Conservation (phyloP, 2,888 invertebrate genomes). For the Aporophyla nigra region DNA sequence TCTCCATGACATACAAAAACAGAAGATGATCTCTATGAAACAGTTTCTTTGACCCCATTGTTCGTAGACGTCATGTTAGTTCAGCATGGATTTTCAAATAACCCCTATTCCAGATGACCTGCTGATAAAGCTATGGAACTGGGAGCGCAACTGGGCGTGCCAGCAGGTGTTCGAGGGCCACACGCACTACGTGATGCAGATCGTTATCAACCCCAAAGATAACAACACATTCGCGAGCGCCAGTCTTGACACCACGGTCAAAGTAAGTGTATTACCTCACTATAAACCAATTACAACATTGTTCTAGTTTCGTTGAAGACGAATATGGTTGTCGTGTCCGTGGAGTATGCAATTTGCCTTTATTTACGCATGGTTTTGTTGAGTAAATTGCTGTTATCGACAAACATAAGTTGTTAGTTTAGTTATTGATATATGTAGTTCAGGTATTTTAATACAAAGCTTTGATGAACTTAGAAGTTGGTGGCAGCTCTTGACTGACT, state of each 20-base stretch:
- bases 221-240: conserved; percentile 99
- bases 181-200: conserved; percentile 99
- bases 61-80: not conserved
- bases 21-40: not conserved
- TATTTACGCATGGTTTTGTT: not conserved
- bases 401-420: not conserved
- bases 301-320: not conserved
- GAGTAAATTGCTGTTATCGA: not conserved
- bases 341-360: not conserved
- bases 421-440: too few species aligned
- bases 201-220: conserved; percentile 99
- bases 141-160: conserved; percentile 99
- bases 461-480: not conserved
- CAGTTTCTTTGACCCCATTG: not conserved
- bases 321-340: not conserved
- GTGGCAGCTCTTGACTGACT: not conserved
- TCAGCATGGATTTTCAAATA: not conserved
- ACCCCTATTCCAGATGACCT: conserved; percentile 95
- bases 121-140: conserved; percentile 99
- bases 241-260: conserved; percentile 99
- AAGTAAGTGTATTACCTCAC: conserved; percentile 86
- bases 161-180: conserved; percentile 99
- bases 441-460: not conserved
- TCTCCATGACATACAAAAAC: not conserved
- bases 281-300: not conserved